A percentile compares a stretch with the other conserved stretches of the same genome.
phyloP scores from a whole-genome alignment of 2,113 vertebrate species.

The Pterocles gutturalis region DNA sequence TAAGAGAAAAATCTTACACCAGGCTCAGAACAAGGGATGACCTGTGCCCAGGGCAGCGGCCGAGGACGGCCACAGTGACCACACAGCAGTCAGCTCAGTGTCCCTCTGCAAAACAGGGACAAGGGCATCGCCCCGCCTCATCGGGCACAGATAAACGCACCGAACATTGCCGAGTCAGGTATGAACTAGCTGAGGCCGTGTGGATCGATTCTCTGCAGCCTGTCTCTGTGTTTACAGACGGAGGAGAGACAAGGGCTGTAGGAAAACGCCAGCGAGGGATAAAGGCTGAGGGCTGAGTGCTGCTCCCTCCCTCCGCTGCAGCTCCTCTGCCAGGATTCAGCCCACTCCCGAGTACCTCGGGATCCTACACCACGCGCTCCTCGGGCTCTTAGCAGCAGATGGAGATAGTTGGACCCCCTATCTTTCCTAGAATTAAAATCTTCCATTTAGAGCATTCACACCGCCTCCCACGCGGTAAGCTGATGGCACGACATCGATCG shows the following conservation, averaged over 20 bases:
- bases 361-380: neutral
- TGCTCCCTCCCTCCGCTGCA: neutral
- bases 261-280: neutral
- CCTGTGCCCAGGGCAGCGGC: neutral
- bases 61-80: rapidly evolving
- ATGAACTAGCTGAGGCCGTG: neutral
- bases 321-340: neutral
- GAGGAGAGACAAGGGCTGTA: neutral
- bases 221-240: neutral
- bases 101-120: neutral
- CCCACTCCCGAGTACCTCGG: neutral
- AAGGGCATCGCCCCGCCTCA: neutral
- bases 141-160: rapidly evolving
- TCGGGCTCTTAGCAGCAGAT: neutral
- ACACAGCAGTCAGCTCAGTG: neutral
- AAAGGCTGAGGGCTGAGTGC: neutral
- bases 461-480: neutral
- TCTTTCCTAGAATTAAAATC: neutral
- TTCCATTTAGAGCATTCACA: neutral
- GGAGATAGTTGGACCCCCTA: neutral
- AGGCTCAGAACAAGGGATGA: neutral
- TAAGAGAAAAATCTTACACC: neutral
- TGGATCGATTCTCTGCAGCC: rapidly evolving
- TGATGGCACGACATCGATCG: neutral
- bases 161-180: neutral